Evolutionary conservation across 2,113 vertebrate species (phyloP), one percentile per base, ranked within the genome.

Genomic region (Oceanodroma tethys): DNA sequence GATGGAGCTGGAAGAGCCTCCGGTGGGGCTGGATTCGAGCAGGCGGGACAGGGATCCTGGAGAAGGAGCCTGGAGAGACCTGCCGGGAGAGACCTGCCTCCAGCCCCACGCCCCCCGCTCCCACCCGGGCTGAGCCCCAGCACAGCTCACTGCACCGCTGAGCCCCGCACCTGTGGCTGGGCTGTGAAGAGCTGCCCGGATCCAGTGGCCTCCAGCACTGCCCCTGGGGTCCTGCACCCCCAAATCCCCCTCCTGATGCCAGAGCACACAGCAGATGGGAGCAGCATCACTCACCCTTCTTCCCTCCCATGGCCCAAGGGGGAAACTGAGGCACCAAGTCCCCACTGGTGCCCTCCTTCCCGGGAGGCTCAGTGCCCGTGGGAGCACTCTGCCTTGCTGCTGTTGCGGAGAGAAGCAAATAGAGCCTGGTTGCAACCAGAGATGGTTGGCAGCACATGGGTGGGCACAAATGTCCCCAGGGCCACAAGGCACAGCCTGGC

Each of bases 321-420:
- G 42, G 74, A 75, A 63, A 90, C 86, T 40, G 60, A 81, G 36
- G 47, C 36, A 81, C 38, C 26, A 38, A 6, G 13, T 34, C 72
- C n/a, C 13, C n/a, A 15, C 12, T 12, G 3, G 22, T 34, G 18
- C 38, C 23, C 34, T 53, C 32, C 11, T 50, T n/a, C 63, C 36
- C 8, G 0, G 47, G 63, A 56, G 23, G 23, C 32, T 76, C 13
- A 0, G 9, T 40, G 48, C 9, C 63, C 1, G 0, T 6, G 1
- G 34, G 36, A 70, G 10, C 0, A 3, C 52, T 29, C 45, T 21
- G 15, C n/a, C 47, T 42, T 2, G 0, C n/a, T 0, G 1, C 42
- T 38, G 15, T 16, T 42, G 47, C 1, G 0, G n/a, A 22, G 32
- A n/a, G 16, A 67, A 79, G n/a, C 30, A 43, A 47, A 12, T 3